Base-by-base conservation (phyloP, 2,797 vertebrate species). In the Parambassis ranga region DNA sequence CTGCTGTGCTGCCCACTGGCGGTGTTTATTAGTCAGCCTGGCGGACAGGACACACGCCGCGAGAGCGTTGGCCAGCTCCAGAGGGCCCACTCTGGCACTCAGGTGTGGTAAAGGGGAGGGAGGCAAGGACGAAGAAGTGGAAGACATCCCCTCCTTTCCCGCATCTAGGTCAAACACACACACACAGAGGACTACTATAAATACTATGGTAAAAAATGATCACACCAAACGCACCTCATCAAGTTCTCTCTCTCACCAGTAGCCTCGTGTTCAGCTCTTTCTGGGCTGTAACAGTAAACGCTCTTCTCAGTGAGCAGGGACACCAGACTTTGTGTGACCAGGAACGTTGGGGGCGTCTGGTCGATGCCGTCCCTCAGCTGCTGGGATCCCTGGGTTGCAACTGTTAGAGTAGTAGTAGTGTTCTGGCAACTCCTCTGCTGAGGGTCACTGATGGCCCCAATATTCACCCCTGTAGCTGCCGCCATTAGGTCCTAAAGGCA, bases 251-350 rank as follows among this genome's bases (percentile, higher is more conserved):
- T 48, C 73, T 90, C 59, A 93, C 92, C 93, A 46, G 78, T 88
- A 1, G 80, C 19, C 26, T 93, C 92, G 0, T 87, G 59, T 31
- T 93, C 92, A 4, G 66, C 5, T 68, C 78, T 87, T 2, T 94
- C 92, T 1, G 67, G 23, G 28, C 52, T 77, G 61, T 78, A 81
- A 28, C 87, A 90, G 6, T 90, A 84, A 47, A 89, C 58, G 2
- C 86, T 88, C 81, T 92, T 93, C 36, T 93, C 91, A 2, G 93
- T 93, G 26, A 94, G 90, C 57, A 94, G 82, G 11, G 91, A 90
- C 52, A 94, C 93, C 42, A 94, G 88, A 60, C 87, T 92, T 64
- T 94, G 93, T 9, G 92, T 94, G 63, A 94, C 93, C 74, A 94
- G 77, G 73, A 94, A 94, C 1, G 88, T 89, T 1, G 91, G 82